A percentile compares a stretch with the other conserved stretches of the same genome.
These are phyloP conservation scores for Leptosomus discolor DNA, from an alignment of 2,113 vertebrate species.

Conservation along the genomic window DNA sequence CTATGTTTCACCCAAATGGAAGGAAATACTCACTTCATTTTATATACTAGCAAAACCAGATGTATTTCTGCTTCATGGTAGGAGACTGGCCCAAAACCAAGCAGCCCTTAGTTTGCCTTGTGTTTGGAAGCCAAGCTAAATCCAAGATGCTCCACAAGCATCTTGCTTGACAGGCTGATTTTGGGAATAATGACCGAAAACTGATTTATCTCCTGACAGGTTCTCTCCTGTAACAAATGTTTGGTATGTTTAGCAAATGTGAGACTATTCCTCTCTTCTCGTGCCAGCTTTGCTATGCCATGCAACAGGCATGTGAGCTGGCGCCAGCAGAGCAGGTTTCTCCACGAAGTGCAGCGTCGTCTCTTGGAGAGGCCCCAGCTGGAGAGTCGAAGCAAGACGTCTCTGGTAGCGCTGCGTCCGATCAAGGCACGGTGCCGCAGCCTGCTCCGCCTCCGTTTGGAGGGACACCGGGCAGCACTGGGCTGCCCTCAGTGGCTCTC, in stretches of 20 bases:
- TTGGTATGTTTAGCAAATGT: background rate
- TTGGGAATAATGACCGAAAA: background rate
- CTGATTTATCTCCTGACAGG: background rate
- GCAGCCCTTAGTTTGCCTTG: background rate
- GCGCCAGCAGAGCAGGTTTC: background rate
- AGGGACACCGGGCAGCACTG: background rate
- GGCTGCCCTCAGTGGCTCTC: background rate
- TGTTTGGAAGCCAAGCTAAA: background rate
- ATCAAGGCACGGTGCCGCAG: background rate
- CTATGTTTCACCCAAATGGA: background rate
- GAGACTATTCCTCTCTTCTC: background rate
- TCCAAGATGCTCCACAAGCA: background rate
- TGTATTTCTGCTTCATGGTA: background rate
- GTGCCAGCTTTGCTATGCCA: background rate
- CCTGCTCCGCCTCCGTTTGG: background rate
- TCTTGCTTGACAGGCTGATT: background rate
- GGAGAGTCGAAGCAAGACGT: background rate
- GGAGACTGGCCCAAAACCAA: background rate
- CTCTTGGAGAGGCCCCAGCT: background rate
- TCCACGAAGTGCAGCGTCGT: fast-evolving
- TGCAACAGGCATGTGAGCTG: background rate
- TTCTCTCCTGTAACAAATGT: fast-evolving
- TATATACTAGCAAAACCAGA: background rate
- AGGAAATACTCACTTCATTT: background rate
- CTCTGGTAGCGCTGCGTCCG: fast-evolving